phyloP scores from a whole-genome alignment of 37 sponge, comb jelly and placozoan species.

The Corticium candelabrum region DNA sequence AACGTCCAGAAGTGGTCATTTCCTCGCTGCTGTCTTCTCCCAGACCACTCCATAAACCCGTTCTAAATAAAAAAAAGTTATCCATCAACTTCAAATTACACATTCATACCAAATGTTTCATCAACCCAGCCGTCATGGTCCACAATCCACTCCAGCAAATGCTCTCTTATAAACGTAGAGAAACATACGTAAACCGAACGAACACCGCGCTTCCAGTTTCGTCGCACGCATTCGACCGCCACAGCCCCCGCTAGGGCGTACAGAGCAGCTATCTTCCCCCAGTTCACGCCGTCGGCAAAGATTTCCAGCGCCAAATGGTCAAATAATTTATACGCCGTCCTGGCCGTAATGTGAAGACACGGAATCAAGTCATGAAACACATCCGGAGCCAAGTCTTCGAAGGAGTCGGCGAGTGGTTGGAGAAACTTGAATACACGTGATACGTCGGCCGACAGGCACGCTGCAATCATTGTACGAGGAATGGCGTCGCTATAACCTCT shows the following conservation, averaged over 20 bases:
- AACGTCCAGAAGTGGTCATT: too few species aligned
- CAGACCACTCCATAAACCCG: too few species aligned
- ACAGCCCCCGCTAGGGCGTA: conserved; percentile 34
- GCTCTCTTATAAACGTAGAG: conserved; percentile 9
- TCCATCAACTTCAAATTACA: too few species aligned
- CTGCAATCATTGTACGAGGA: neutral
- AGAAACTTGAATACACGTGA: conserved; percentile 18
- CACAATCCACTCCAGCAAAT: conserved; percentile 25
- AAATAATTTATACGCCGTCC: conserved; percentile 28
- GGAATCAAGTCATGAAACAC: neutral
- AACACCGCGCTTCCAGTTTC: conserved; percentile 16
- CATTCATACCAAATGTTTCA: too few species aligned
- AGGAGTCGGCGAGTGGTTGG: conserved; percentile 10
- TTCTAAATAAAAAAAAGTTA: too few species aligned
- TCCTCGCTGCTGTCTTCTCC: too few species aligned
- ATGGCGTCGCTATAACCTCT: neutral
- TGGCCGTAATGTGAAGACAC: conserved; percentile 8
- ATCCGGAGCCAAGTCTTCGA: neutral
- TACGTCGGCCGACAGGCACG: neutral
- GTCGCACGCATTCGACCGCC: conserved; percentile 10
- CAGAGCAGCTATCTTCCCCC: conserved; percentile 42
- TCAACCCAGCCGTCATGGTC: conserved; percentile 52
- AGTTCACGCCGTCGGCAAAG: conserved; percentile 30
- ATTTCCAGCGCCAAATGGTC: neutral
- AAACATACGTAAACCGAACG: conserved; percentile 37